These are phyloP conservation scores for Cotesia vestalis DNA, from an alignment of 1,140 invertebrate genomes.

Conservation along the genomic window DNA sequence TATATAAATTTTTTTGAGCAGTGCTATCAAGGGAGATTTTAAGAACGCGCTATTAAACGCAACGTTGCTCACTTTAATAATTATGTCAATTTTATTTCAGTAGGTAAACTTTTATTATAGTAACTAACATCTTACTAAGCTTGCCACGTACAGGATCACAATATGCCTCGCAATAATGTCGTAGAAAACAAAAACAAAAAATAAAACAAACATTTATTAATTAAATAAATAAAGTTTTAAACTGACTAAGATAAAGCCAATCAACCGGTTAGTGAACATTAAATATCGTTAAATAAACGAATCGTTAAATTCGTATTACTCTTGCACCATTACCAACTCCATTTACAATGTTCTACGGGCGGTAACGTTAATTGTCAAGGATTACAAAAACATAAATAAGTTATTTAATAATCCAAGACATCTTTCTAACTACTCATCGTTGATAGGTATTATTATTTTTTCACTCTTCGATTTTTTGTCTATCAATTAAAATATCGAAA, in stretches of 20 bases:
- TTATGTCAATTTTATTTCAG: background rate
- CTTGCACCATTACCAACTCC: conserved; percentile 20
- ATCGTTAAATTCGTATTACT: conserved; percentile 15
- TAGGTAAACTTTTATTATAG: background rate
- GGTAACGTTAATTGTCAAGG: conserved; percentile 29
- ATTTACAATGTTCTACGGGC: conserved; percentile 1
- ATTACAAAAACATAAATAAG: conserved; percentile 27
- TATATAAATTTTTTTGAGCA: conserved; percentile 11
- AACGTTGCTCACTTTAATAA: background rate
- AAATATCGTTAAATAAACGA: conserved; percentile 5
- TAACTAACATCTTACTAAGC: background rate
- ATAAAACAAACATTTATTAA: too few species aligned
- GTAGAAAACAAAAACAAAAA: background rate
- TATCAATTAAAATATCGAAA: too few species aligned
- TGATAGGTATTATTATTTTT: conserved; percentile 11
- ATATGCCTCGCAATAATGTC: conserved; percentile 6
- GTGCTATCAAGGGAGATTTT: too few species aligned
- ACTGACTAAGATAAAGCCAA: conserved; percentile 10
- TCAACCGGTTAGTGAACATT: conserved; percentile 9
- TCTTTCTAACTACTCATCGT: conserved; percentile 6
- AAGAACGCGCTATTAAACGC: too few species aligned
- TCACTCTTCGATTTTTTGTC: too few species aligned
- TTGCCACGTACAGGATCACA: conserved; percentile 15
- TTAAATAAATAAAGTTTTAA: too few species aligned
- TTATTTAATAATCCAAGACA: conserved; percentile 24